These are phyloP conservation scores for Astyanax mexicanus DNA, from an alignment of 2,797 vertebrate genomes.

Conservation along the genomic window DNA sequence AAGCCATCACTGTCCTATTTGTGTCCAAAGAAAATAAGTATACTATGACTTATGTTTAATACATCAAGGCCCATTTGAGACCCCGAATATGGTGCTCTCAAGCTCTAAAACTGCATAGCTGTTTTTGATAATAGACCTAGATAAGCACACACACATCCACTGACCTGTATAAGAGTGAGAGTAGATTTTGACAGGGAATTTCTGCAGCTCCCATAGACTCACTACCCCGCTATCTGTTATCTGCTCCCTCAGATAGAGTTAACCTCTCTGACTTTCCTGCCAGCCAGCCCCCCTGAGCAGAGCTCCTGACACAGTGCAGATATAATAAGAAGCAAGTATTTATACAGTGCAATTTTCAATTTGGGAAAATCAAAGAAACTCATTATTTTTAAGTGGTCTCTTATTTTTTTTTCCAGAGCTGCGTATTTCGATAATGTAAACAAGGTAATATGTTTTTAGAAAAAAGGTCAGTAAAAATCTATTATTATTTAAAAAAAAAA, in stretches of 20 bases:
- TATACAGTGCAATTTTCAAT: background rate
- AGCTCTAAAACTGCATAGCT: slow-evolving; percentile 25
- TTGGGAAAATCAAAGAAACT: no score
- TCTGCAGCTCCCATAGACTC: background rate
- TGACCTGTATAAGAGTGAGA: background rate
- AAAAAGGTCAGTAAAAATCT: no score
- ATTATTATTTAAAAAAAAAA: no score
- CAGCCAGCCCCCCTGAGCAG: background rate
- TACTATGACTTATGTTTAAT: no score
- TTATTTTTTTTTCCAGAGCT: no score
- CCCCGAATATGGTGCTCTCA: background rate
- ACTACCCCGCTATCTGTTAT: background rate
- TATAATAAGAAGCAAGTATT: background rate
- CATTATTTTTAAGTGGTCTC: no score
- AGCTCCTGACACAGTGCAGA: slow-evolving; percentile 16
- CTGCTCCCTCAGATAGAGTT: background rate
- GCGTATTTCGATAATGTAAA: no score
- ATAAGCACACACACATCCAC: background rate
- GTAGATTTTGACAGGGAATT: background rate
- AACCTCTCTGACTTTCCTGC: slow-evolving; percentile 37
- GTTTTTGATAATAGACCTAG: no score
- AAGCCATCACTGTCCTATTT: no score
- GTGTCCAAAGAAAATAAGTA: no score
- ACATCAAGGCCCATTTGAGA: background rate
- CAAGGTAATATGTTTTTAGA: no score